Percentiles rank a stretch among this genome's conserved stretches.
Evolutionary conservation across 2,797 vertebrate genomes (phyloP).

Genomic region (Echeneis naucrates): DNA sequence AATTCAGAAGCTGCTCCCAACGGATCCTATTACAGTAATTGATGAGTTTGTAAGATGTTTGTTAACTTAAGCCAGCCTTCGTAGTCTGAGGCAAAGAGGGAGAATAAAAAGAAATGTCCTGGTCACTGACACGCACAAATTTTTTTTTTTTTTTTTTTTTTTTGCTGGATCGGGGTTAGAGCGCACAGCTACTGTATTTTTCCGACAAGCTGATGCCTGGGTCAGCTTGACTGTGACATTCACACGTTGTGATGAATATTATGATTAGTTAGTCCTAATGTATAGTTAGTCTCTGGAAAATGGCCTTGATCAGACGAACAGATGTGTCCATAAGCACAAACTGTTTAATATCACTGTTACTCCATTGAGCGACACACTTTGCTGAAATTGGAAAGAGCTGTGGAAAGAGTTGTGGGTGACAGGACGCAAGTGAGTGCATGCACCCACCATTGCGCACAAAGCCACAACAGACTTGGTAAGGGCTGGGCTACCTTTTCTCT

Average conservation of each 20-base stretch:
- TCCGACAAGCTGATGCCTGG: conserved; percentile 64
- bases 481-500: conserved; percentile 47
- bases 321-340: conserved; percentile 79
- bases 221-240: conserved; percentile 52
- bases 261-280: conserved; percentile 69
- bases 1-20: conserved; percentile 82
- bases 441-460: conserved; percentile 41
- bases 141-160: conserved; percentile 28
- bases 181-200: conserved; percentile 72
- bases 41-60: conserved; percentile 84
- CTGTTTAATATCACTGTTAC: conserved; percentile 78
- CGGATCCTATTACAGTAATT: conserved; percentile 82
- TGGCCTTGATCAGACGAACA: conserved; percentile 80
- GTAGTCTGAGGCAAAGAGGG: conserved; percentile 54
- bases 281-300: conserved; percentile 69
- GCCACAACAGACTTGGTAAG: conserved; percentile 35
- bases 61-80: conserved; percentile 74
- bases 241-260: conserved; percentile 66
- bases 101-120: conserved; percentile 66
- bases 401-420: conserved; percentile 74
- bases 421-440: conserved; percentile 64
- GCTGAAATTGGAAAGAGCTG: conserved; percentile 77
- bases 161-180: background rate
- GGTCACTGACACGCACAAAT: conserved; percentile 37
- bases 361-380: conserved; percentile 79